Base-by-base conservation (phyloP, 2,888 invertebrate genomes). In the Dicroscelio sp. region DNA sequence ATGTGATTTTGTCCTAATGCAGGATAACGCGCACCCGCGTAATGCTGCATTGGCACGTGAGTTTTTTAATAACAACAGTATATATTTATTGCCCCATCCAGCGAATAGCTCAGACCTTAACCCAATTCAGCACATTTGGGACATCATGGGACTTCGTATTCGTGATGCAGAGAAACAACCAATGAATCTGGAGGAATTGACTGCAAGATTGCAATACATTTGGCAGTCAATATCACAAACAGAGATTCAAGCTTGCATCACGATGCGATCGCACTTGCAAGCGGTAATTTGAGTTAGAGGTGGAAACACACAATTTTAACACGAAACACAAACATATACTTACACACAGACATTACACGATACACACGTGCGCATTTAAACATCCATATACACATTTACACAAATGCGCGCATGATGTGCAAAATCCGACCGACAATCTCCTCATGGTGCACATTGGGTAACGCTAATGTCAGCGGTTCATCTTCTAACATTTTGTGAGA, bases 1-100 rank as follows among this genome's bases (percentile, higher is more conserved):
- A 63, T 25, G 31, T 6, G 10, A 38, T 12, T 85, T 90, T 48
- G 85, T 87, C 48, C 52, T 87, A 3, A 88, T 90, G 90, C 92
- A 90, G 33, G 90, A 90, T 71, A 92, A 90, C 75, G 90, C 88
- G 33, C 90, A 78, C 20, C 80, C 87, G 55, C 90, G 82, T 27
- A 67, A 58, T 20, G 92, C 86, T 12, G 58, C 30, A 5, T n/a
- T 67, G 10, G 90, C 90, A 6, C 60, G 92, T 58, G 23, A 63
- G 8, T 92, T 86, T 73, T 48, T 90, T 14, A 27, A 60, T 25
- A 14, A 60, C 6, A 55, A 90, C 48, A 43, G 71, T 76, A 69
- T 88, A 10, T 82, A 78, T 8, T 20, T 83, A 20, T 73, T 90
- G 38, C 25, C 48, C 10, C 90, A 90, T 27, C 90, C 87, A 60